A percentile compares a stretch with the other conserved stretches of the same genome.
These are phyloP conservation scores for Pseudolycoriella hygida DNA, from an alignment of 2,888 invertebrate species.

Conservation along the genomic window DNA sequence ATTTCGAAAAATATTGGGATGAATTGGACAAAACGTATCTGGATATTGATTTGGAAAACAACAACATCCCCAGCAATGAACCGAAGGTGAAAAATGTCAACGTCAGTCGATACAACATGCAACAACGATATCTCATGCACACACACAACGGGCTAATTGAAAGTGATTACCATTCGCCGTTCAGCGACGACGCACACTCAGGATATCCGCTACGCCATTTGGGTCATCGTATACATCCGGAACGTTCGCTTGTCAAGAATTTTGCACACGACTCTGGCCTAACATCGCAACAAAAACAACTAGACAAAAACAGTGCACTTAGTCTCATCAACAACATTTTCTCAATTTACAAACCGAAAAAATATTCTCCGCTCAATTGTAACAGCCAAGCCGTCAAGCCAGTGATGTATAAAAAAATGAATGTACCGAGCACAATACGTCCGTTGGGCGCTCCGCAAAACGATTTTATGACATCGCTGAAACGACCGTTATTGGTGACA, in stretches of 20 bases:
- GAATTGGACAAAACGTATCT: slow-evolving; percentile 27
- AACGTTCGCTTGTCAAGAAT: background rate
- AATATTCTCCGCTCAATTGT: slow-evolving; percentile 28
- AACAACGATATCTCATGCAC: slow-evolving; percentile 2
- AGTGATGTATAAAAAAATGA: slow-evolving; percentile 25
- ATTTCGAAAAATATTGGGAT: slow-evolving; percentile 29
- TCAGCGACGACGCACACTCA: background rate
- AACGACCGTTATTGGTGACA: slow-evolving; percentile 35
- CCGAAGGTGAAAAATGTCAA: slow-evolving; percentile 17
- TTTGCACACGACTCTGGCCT: too few species aligned
- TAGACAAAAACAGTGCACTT: slow-evolving; percentile 16
- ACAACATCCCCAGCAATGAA: background rate
- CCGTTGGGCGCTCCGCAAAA: slow-evolving; percentile 23
- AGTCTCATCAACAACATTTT: slow-evolving; percentile 29
- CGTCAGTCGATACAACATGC: slow-evolving; percentile 22
- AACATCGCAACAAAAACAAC: background rate
- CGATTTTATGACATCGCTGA: slow-evolving; percentile 29
- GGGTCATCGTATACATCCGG: background rate
- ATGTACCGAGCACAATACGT: slow-evolving; percentile 25
- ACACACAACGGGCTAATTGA: background rate
- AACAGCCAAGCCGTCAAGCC: slow-evolving; percentile 17
- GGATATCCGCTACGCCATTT: background rate
- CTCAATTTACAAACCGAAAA: slow-evolving; percentile 29
- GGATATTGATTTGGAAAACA: slow-evolving; percentile 12
- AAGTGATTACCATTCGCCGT: background rate